Base-by-base conservation (phyloP, 2,797 vertebrate genomes). In the Mastacembelus armatus region DNA sequence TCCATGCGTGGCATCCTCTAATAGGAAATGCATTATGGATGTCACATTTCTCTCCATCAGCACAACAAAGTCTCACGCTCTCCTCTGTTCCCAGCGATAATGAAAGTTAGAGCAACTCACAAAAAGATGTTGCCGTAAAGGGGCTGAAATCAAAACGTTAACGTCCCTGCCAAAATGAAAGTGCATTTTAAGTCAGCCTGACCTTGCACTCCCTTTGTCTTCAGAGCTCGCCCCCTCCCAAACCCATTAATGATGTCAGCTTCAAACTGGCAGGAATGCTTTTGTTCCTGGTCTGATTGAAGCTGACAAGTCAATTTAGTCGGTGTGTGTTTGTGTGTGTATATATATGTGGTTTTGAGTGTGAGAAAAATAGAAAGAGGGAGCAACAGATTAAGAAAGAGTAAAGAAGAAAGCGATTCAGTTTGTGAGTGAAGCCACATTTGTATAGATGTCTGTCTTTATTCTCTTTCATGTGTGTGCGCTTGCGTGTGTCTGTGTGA, bases 281-380 rank as follows among this genome's bases (percentile, higher is more conserved):
- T 92, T 91, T 92, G 88, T 92, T 92, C 88, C 78, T 79, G 54
- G 33, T 85, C 84, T 91, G 86, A 93, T 91, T 90, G 91, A 91
- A 92, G 90, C 86, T 89, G 91, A 93, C 92, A 92, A 89, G 88
- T 93, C 89, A 90, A 92, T 93, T 93, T 91, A 89, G 87, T 83
- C 78, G 45, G 66, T 57, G 57, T 68, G 68, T 77, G 75, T 68
- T 43, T 74, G 43, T 62, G 10, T 72, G 40, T 74, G 56, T 82
- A 36, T 58, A 19, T 19, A n/a, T 51, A 70, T 74, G 58, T 66
- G 51, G 55, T 56, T 61, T 42, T 58, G 51, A 26, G 30, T 69
- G 58, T 74, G 78, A 67, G 67, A 62, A 71, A 85, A 76, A 77
- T 26, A 60, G 43, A 63, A 35, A 48, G 61, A 57, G 56, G 21